These are phyloP conservation scores for Gerris lacustris DNA, from an alignment of 2,888 invertebrate species.

Conservation along the genomic window DNA sequence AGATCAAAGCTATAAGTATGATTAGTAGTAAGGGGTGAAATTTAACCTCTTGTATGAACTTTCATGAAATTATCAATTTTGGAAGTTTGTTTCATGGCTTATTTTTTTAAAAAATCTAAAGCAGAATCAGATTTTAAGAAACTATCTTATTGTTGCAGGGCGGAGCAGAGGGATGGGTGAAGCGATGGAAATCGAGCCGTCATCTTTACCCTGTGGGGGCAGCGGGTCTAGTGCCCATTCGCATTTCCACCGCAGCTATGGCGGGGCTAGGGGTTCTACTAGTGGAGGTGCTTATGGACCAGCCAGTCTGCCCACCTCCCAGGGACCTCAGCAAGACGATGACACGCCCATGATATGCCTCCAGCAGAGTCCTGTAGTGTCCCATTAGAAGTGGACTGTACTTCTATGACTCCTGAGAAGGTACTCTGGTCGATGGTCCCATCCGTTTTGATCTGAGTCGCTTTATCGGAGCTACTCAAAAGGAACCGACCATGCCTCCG, in stretches of 20 bases:
- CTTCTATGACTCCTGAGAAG: too few relatives aligned
- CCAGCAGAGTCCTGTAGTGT: constrained; percentile 81
- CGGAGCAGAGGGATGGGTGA: constrained; percentile 1
- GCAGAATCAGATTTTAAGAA: too few relatives aligned
- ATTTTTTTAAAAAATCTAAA: too few relatives aligned
- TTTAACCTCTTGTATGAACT: too few relatives aligned
- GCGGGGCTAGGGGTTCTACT: constrained; percentile 2
- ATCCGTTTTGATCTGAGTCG: too few relatives aligned
- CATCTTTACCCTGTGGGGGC: constrained; percentile 21
- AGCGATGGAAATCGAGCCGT: constrained; percentile 24
- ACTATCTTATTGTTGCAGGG: neutral
- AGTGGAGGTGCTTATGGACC: constrained; percentile 7
- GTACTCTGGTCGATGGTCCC: too few relatives aligned
- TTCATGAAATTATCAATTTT: too few relatives aligned
- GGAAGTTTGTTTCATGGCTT: too few relatives aligned
- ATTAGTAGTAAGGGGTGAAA: too few relatives aligned
- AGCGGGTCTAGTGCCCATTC: neutral
- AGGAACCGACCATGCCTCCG: neutral
- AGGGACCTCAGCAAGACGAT: constrained; percentile 40
- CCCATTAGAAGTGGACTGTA: constrained; percentile 46
- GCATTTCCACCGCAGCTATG: constrained; percentile 3
- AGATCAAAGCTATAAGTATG: too few relatives aligned
- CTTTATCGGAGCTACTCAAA: too few relatives aligned
- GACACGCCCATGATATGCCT: constrained; percentile 62
- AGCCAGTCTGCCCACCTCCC: constrained; percentile 36